Percentiles rank a stretch among this genome's conserved stretches.
Conservation (phyloP, 2,888 invertebrate species). For the Drosophila yooni region DNA sequence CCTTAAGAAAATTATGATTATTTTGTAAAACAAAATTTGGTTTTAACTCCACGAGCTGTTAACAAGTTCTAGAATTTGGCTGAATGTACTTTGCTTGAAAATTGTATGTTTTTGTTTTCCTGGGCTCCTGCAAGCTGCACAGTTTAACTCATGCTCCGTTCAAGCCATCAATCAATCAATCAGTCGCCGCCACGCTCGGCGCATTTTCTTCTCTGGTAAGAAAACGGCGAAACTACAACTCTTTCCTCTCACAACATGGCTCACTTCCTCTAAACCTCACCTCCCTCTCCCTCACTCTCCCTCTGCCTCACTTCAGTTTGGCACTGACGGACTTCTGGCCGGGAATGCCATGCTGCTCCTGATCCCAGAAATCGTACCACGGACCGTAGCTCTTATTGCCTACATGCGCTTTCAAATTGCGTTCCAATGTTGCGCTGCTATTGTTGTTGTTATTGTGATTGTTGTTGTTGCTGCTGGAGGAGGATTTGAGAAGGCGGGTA, state of each 20-base stretch:
- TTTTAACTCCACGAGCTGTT: background rate
- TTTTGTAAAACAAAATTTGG: background rate
- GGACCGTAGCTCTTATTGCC: constrained; percentile 90
- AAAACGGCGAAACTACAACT: constrained; percentile 73
- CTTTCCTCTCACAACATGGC: constrained; percentile 5
- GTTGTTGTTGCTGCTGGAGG: constrained; percentile 46
- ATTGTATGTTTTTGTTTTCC: background rate
- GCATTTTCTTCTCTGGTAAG: constrained; percentile 82
- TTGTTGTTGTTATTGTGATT: constrained; percentile 27
- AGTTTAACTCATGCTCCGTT: background rate
- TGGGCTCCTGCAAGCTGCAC: background rate
- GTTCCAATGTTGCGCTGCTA: constrained; percentile 72
- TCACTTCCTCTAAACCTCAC: background rate
- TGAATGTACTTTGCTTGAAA: background rate
- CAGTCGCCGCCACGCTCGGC: constrained; percentile 52
- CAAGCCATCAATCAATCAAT: constrained; percentile 1
- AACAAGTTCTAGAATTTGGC: background rate
- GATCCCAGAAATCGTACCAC: constrained; percentile 94
- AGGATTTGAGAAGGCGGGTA: constrained; percentile 82
- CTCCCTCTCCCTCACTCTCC: background rate
- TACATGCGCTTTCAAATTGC: constrained; percentile 63
- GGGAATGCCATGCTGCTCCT: constrained; percentile 71
- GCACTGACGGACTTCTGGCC: constrained; percentile 62
- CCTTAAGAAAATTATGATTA: background rate
- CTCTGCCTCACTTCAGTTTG: constrained; percentile 62